These are phyloP conservation scores for Diogma glabrata DNA, from an alignment of 2,888 invertebrate species.

Conservation along the genomic window DNA sequence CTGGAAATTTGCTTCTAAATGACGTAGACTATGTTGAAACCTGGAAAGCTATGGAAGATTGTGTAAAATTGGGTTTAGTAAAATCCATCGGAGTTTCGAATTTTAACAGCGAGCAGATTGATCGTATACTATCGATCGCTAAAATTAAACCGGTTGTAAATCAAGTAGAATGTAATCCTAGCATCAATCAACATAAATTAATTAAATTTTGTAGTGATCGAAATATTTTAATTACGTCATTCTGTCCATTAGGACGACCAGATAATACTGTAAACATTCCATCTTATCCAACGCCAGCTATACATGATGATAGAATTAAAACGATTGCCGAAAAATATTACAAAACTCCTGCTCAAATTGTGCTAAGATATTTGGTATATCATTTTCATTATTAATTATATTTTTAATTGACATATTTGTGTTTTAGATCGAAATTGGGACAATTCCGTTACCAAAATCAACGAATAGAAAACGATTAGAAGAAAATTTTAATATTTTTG, in stretches of 20 bases:
- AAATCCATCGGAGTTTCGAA: conserved; percentile 65
- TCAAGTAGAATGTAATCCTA: conserved; percentile 52
- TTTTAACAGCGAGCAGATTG: conserved; percentile 59
- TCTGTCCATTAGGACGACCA: conserved; percentile 67
- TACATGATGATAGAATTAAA: conserved; percentile 38
- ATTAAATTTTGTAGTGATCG: conserved; percentile 52
- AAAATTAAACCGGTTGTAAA: conserved; percentile 48
- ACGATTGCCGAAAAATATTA: conserved; percentile 51
- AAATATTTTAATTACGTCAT: conserved; percentile 58
- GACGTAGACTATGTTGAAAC: conserved; percentile 56
- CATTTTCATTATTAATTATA: no score
- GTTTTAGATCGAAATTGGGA: conserved; percentile 40
- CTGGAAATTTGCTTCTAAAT: conserved; percentile 24
- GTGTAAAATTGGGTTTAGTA: conserved; percentile 46
- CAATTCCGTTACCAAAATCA: conserved; percentile 47
- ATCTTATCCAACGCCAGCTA: conserved; percentile 37
- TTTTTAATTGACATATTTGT: no score
- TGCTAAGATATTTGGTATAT: conserved; percentile 46
- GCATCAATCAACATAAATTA: conserved; percentile 53
- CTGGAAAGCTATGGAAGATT: conserved; percentile 57
- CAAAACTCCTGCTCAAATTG: conserved; percentile 57
- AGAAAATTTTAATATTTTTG: conserved; percentile 45
- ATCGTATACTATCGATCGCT: conserved; percentile 45
- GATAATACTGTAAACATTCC: conserved; percentile 60
- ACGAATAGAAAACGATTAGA: conserved; percentile 40